These are phyloP conservation scores for Stichopus chloronotus DNA, from an alignment of 35 echinoderm and acorn worm genomes.

Conservation along the genomic window DNA sequence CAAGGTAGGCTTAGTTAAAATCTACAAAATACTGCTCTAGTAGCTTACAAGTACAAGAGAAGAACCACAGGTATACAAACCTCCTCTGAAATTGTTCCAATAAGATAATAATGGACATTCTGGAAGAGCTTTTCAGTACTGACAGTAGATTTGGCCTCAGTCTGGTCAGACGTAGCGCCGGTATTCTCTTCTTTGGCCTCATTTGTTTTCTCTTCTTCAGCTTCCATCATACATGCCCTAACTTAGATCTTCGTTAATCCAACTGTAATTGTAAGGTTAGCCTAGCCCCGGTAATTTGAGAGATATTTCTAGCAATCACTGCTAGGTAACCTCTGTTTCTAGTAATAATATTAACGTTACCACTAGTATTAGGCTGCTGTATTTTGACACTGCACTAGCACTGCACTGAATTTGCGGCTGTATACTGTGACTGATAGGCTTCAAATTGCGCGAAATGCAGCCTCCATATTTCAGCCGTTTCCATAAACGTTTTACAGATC, in stretches of 20 bases:
- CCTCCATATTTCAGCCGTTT: neutral
- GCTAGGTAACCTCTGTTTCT: too few species aligned
- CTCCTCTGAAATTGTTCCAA: constrained; percentile 36
- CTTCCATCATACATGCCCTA: neutral
- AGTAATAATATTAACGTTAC: neutral
- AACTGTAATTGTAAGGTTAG: too few species aligned
- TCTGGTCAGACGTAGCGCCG: too few species aligned
- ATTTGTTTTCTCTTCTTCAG: neutral
- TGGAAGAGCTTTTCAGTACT: neutral
- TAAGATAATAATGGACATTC: constrained; percentile 33
- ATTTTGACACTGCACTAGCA: too few species aligned
- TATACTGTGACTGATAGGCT: neutral
- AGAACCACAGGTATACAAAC: neutral
- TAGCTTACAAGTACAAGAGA: too few species aligned
- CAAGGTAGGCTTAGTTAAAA: too few species aligned
- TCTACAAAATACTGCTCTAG: too few species aligned
- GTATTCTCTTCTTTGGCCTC: neutral
- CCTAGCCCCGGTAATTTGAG: too few species aligned
- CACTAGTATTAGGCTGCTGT: neutral
- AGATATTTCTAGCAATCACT: too few species aligned
- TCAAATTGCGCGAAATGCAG: neutral
- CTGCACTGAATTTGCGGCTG: too few species aligned
- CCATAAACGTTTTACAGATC: neutral
- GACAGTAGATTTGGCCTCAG: neutral
- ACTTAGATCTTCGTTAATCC: too few species aligned